Base-by-base conservation (phyloP, 2,113 vertebrate genomes). In the Neodontobutis hainanensis region DNA sequence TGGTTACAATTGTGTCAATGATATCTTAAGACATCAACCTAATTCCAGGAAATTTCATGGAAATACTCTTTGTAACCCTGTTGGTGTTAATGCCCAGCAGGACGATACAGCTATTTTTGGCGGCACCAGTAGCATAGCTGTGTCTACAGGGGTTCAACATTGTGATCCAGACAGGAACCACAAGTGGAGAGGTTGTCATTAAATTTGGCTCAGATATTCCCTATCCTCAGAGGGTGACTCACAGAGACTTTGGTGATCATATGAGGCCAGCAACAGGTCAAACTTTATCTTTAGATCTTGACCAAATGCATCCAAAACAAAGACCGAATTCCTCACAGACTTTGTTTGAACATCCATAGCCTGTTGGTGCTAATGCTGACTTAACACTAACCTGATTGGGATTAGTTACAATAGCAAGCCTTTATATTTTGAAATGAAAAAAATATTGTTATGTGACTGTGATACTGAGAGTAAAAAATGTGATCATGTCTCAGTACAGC, bases 1-100 rank as follows among this genome's bases (percentile, higher is more conserved):
- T 15, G 4, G 8, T 56, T 36, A 27, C 53, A 50, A 60, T 69
- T 15, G 4, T 45, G 51, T 65, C 43, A 19, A 44, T 53, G 68
- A 78, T 77, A 79, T 81, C 56, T 81, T 71, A 63, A 66, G 65
- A 59, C 68, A 47, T 78, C 68, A 56, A 0, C 61, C 70, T 68
- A 65, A 78, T 56, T 82, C 68, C 65, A 56, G 68, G 83, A 83
- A 64, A 70, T 58, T 66, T 65, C 51, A 48, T 63, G 58, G 48
- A 65, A 32, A 45, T 40, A 57, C 58, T 50, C 73, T 70, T 50
- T 74, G 73, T 53, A 73, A 80, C 50, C 11, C 14, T 46, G 66
- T 65, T 15, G 16, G 49, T 7, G 71, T 68, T 81, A 67, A 83
- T 55, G 34, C 61, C 44, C 46, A 42, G 38, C 43, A 74, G 69